Evolutionary conservation across 2,113 vertebrate species (phyloP), one percentile per base, ranked within the genome.

Genomic region (Nibea albiflora): DNA sequence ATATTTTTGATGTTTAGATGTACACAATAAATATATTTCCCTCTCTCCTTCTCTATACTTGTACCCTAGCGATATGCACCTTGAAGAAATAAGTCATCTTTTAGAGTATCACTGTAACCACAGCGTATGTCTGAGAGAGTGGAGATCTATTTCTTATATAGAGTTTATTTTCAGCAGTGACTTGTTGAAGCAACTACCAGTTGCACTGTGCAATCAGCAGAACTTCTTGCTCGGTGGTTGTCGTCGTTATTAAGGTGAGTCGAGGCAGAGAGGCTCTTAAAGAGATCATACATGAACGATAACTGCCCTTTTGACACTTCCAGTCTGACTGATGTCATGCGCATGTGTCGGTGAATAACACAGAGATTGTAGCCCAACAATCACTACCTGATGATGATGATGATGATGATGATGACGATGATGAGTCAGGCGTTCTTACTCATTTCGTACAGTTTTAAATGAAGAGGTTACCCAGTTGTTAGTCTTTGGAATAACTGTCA

Each of bases 121-220:
- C 73, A 80, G 78, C 11, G 65, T 78, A 58, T 68, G 66, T 68
- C 53, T 73, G 62, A 80, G 72, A 88, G 63, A 84, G 78, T 28
- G 46, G 85, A 86, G 65, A 67, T 66, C 71, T 86, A 54, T 88
- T 88, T 88, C 81, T 56, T 73, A 71, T 64, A 62, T 50, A 82
- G 49, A 88, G 78, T 85, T 91, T 89, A 91, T 88, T 89, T 76
- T 90, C 86, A 84, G 83, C 82, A 77, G 4, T 61, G 54, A 81
- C 50, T 65, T 84, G 85, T 84, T 88, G 83, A 85, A 68, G 73
- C 82, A 88, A 88, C 86, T 73, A 58, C 75, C 77, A 88, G 81
- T 88, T 89, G 86, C 90, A 84, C 87, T 77, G 88, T 93, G 92
- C 91, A 92, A 90, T 93, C 77, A 72, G 83, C 87, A 86, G 81